Evolutionary conservation across 1,140 invertebrate genomes (phyloP), one percentile per base, ranked within the genome.

Genomic region (Drosophila chauvacae): DNA sequence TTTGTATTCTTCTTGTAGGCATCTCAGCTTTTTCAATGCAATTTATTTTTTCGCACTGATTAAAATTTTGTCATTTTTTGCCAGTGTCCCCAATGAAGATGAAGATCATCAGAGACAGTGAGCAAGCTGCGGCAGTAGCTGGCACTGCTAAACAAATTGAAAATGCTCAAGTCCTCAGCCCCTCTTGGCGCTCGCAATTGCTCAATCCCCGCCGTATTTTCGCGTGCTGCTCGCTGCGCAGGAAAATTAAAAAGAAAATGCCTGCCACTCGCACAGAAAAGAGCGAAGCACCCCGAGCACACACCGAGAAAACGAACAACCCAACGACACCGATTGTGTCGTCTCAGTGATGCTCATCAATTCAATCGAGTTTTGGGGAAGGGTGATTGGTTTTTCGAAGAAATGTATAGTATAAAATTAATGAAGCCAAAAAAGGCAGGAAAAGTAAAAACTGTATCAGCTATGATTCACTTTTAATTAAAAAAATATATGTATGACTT

Each of bases 181-280:
- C 26, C 83, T 86, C 83, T 87, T 81, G 77, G 85, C 77, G 85
- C 80, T 80, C 80, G 65, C 84, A 88, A 88, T 85, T 88, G 85
- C 85, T 90, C 85, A 88, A 88, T 88, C 78, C 45, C 81, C 55
- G 70, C 74, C 78, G 70, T 62, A 61, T 74, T 88, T 88, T 90
- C 77, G 84, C 84, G 72, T 87, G 80, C 71, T 69, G 80, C 76
- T 69, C 55, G 50, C 57, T 61, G 58, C 44, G 39, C 61, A 58
- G 45, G 58, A 61, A 47, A 66, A 72, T 39, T 28, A 55, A 62
- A 41, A 45, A 37, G 16, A 55, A 64, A 56, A 48, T 39, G 20
- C 47, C 45, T 23, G 45, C 45, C 45, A 26, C 33, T 55, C 33
- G 33, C 51, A 28, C 35, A 28, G 50, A 62, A 55, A 60, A 56